A percentile compares a stretch with the other conserved stretches of the same genome.
phyloP scores from a whole-genome alignment of 2,797 vertebrate species.

The Gallinago stenura region DNA sequence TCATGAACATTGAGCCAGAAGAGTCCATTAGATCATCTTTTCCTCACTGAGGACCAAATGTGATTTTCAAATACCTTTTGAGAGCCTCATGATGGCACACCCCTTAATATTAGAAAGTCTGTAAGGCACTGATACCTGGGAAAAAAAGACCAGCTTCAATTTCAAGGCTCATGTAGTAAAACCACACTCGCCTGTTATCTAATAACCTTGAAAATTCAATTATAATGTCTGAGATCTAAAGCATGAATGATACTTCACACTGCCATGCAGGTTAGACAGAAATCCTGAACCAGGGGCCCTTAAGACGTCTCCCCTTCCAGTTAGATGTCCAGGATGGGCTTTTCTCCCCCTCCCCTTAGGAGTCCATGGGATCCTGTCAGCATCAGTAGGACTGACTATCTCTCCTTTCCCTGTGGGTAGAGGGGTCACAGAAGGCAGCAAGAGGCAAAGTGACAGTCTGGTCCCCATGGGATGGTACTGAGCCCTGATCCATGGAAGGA shows the following conservation, averaged over 20 bases:
- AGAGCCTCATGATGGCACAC: neutral
- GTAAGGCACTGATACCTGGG: neutral
- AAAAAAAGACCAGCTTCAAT: neutral
- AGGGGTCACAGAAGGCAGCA: neutral
- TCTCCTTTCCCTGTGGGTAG: neutral
- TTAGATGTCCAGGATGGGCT: neutral
- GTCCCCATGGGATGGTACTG: neutral
- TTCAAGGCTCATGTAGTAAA: neutral
- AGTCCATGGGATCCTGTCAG: neutral
- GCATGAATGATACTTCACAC: neutral
- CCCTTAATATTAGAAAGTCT: neutral
- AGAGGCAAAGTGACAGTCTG: neutral
- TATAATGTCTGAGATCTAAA: neutral
- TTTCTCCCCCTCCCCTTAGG: neutral
- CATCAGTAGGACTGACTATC: neutral
- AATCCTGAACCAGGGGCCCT: neutral
- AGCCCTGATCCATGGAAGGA: neutral
- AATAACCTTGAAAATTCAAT: neutral
- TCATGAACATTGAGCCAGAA: neutral
- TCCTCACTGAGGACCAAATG: constrained; percentile 11
- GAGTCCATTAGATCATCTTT: constrained; percentile 46
- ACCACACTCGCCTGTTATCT: neutral
- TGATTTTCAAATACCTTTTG: neutral
- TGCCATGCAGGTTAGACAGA: neutral
- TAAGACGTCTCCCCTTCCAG: neutral